A percentile compares a stretch with the other conserved stretches of the same genome.
Conservation (phyloP, 1,140 invertebrate genomes). For the Acromyrmex heyeri region DNA sequence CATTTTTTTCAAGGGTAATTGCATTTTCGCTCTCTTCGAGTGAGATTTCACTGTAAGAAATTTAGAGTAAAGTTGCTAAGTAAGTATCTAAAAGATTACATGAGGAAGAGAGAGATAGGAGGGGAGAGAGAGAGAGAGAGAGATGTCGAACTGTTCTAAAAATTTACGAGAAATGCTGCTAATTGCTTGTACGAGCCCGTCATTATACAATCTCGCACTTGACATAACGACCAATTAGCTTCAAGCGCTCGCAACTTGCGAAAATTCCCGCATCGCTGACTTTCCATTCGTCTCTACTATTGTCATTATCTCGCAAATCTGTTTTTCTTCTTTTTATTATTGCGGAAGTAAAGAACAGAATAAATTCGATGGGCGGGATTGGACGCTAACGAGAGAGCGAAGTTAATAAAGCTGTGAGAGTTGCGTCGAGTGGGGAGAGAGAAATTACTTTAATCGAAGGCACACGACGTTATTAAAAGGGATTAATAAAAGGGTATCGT, state of each 20-base stretch:
- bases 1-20: no score
- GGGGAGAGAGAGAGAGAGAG: neutral
- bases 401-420: constrained; percentile 43
- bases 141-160: neutral
- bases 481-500: constrained; percentile 47
- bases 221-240: neutral
- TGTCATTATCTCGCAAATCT: constrained; percentile 26
- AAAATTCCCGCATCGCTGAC: neutral
- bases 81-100: neutral
- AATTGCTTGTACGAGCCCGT: constrained; percentile 21
- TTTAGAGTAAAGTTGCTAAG: neutral
- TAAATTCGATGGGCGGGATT: constrained; percentile 33
- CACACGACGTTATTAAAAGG: constrained; percentile 29
- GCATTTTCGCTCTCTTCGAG: no score
- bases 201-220: constrained; percentile 31
- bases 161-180: neutral
- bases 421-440: constrained; percentile 1
- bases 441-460: constrained; percentile 49
- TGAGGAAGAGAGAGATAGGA: neutral
- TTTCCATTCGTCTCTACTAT: constrained; percentile 15
- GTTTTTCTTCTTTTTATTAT: constrained; percentile 12
- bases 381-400: constrained; percentile 38
- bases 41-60: no score
- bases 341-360: neutral
- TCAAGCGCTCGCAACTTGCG: neutral